Percentiles rank a stretch among this genome's conserved stretches.
phyloP scores from a whole-genome alignment of 2,888 invertebrate genomes.

The Epistrophella euchroma region DNA sequence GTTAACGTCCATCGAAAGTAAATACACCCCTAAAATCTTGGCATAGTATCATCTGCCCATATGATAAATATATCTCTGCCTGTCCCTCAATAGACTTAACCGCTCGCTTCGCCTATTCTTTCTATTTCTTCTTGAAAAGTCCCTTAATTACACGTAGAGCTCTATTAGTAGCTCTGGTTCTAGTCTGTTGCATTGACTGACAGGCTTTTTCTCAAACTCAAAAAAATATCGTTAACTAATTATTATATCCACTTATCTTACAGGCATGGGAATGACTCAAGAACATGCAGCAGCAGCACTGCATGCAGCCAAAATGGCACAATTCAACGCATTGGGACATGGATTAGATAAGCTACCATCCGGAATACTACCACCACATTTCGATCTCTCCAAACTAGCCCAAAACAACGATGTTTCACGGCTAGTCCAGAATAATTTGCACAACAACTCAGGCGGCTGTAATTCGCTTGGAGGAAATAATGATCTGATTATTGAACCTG shows the following conservation, averaged over 20 bases:
- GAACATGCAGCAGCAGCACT: slow-evolving; percentile 90
- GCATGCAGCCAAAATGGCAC: slow-evolving; percentile 91
- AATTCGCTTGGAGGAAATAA: slow-evolving; percentile 58
- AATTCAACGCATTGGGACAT: slow-evolving; percentile 88
- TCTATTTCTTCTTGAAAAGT: too few species aligned
- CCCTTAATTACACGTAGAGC: too few species aligned
- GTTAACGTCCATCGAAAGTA: too few species aligned
- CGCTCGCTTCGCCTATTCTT: too few species aligned
- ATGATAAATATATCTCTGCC: too few species aligned
- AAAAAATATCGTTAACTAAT: not conserved
- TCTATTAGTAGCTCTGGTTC: too few species aligned
- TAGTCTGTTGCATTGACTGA: too few species aligned
- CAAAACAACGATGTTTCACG: slow-evolving; percentile 68
- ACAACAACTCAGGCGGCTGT: slow-evolving; percentile 76
- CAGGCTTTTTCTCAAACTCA: too few species aligned
- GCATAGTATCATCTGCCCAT: too few species aligned
- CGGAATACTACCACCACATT: slow-evolving; percentile 82
- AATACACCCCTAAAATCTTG: too few species aligned
- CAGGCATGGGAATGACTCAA: slow-evolving; percentile 86
- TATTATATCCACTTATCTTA: not conserved
- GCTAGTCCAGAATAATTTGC: slow-evolving; percentile 58
- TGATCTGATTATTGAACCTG: slow-evolving; percentile 82
- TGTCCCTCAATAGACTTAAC: too few species aligned
- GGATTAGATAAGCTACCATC: slow-evolving; percentile 86
- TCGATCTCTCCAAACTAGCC: slow-evolving; percentile 82